Conservation (phyloP, 2,113 vertebrate genomes). For the Lepisosteus osseus region DNA sequence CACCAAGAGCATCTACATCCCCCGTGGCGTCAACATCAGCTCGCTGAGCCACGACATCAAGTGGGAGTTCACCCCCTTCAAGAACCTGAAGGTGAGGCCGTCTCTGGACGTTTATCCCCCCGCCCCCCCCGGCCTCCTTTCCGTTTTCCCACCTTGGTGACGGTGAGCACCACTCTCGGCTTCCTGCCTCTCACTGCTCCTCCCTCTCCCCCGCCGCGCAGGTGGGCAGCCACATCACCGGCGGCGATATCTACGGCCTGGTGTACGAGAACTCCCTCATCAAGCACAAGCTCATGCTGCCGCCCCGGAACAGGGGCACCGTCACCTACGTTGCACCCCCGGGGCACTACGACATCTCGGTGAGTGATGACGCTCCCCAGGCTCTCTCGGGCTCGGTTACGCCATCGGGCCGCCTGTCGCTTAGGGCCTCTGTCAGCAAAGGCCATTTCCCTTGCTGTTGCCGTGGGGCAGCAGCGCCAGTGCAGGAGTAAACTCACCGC, state of each 20-base stretch:
- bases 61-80: slow-evolving; percentile 89
- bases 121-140: background rate
- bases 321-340: slow-evolving; percentile 91
- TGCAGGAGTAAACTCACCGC: too few species aligned
- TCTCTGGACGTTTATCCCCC: background rate
- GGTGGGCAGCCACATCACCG: slow-evolving; percentile 95
- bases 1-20: slow-evolving; percentile 95
- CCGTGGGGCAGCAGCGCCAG: too few species aligned
- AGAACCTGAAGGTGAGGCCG: slow-evolving; percentile 80
- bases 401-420: too few species aligned
- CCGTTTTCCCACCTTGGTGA: background rate
- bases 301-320: slow-evolving; percentile 86
- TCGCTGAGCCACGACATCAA: slow-evolving; percentile 88
- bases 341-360: slow-evolving; percentile 84
- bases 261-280: slow-evolving; percentile 94
- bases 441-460: too few species aligned
- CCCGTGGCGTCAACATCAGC: slow-evolving; percentile 91
- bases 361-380: slow-evolving; percentile 45
- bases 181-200: slow-evolving; percentile 19
- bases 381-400: too few species aligned
- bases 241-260: slow-evolving; percentile 89
- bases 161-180: background rate
- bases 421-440: too few species aligned
- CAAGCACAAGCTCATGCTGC: slow-evolving; percentile 95
- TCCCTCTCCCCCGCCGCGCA: slow-evolving; percentile 41